Evolutionary conservation across 2,888 invertebrate species (phyloP), one percentile per base, ranked within the genome.

Genomic region (Hymenopus coronatus): DNA sequence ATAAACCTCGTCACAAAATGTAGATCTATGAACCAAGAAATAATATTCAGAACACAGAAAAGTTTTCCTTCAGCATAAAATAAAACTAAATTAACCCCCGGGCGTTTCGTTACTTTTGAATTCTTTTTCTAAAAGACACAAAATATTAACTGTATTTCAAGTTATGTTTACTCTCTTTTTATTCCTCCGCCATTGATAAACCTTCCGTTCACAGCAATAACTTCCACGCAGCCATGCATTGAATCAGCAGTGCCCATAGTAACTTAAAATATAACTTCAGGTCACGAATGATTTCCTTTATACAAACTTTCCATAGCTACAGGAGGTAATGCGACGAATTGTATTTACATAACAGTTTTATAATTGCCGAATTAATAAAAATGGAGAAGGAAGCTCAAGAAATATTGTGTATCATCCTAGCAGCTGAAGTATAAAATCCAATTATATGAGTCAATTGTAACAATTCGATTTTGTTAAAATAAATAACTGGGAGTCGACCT

Each of bases 1-100:
- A 89, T 85, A 82, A 28, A 46, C 12, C 54, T 28, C 90, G 88
- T 89, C 20, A 70, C 40, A 84, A 30, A 90, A 90, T 84, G 83
- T 90, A 90, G 88, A 54, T 30, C 90, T 28, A 1, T n/a, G 8
- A 46, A 46, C 20, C 82, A n/a, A 82, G 12, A 84, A 27, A 28
- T 40, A 6, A 12, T 88, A 30, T 6, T 25, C 6, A 20, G 20
- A 8, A 20, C 4, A 25, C 6, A 70, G 1, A 3, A 15, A 8
- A 20, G 6, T 70, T 1, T 3, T 70, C 25, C 25, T 70, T 20
- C 54, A 3, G 6, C 20, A 20, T 70, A 70, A 2, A 70, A 15
- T 20, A 20, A 70, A 70, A 20, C 1, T 70, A 1, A 15, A 70
- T 20, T 25, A 20, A 70, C 7, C 20, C 3, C 54, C 0, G 20